Conservation (phyloP, 2,888 invertebrate species). For the Teinopalpus imperialis region DNA sequence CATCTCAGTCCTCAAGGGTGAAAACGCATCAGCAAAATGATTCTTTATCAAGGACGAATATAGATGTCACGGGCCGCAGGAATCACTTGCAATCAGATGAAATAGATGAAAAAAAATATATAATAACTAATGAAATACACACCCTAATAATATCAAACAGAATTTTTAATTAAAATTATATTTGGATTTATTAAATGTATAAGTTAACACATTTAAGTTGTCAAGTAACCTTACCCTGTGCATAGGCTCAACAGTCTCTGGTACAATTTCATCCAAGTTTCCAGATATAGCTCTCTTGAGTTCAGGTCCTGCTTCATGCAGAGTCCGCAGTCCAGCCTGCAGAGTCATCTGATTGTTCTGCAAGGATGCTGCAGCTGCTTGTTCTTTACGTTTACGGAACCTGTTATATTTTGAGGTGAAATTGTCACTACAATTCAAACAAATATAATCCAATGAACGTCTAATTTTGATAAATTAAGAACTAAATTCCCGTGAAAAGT, state of each 20-base stretch:
- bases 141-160: no score
- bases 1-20: no score
- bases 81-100: no score
- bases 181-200: no score
- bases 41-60: no score
- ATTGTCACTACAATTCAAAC: no score
- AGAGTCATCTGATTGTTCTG: constrained; percentile 91
- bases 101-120: no score
- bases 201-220: no score
- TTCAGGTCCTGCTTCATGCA: constrained; percentile 99
- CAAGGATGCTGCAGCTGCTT: constrained; percentile 81
- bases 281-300: constrained; percentile 99
- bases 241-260: constrained; percentile 97
- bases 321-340: constrained; percentile 96
- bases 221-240: constrained; percentile 88
- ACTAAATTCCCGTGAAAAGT: not conserved
- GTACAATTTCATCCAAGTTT: constrained; percentile 95
- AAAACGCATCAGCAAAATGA: no score
- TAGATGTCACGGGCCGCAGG: no score
- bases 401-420: constrained; percentile 39
- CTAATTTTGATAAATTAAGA: not conserved
- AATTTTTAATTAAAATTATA: no score
- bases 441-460: not conserved
- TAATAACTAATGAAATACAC: no score
- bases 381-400: constrained; percentile 98